Percentiles rank a stretch among this genome's conserved stretches.
Evolutionary conservation across 2,797 vertebrate genomes (phyloP).

Genomic region (Buceros bicornis): DNA sequence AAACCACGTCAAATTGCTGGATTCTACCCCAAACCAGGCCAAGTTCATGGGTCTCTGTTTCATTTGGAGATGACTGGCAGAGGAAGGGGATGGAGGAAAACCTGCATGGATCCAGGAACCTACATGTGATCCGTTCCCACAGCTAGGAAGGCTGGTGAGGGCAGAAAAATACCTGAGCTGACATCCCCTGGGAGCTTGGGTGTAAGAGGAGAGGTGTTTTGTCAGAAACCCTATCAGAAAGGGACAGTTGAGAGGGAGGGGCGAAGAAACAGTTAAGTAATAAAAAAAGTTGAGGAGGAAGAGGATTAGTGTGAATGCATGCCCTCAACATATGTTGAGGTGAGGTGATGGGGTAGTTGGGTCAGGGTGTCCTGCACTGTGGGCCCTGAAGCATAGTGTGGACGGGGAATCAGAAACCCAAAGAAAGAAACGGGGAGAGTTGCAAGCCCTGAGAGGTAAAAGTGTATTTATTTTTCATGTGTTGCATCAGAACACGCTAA

Average conservation of each 20-base stretch:
- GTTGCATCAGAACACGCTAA: not conserved
- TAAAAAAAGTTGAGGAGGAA: not conserved
- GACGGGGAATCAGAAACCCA: not conserved
- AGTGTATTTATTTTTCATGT: not conserved
- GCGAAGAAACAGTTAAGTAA: not conserved
- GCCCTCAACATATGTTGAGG: not conserved
- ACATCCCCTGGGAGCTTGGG: not conserved
- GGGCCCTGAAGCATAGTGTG: not conserved
- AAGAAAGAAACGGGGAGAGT: not conserved
- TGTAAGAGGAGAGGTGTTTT: constrained; percentile 10
- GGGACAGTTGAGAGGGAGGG: not conserved
- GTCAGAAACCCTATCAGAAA: not conserved
- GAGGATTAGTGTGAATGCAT: not conserved
- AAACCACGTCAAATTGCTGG: not conserved
- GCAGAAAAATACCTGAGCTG: not conserved
- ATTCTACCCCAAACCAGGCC: constrained; percentile 24
- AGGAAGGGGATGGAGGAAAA: not conserved
- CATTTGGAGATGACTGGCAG: not conserved
- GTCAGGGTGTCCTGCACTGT: not conserved
- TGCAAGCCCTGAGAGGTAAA: not conserved
- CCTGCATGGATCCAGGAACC: not conserved
- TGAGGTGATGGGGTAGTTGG: not conserved
- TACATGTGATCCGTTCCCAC: not conserved
- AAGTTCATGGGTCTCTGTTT: not conserved
- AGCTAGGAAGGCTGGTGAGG: not conserved